These are phyloP conservation scores for Anneissia japonica DNA, from an alignment of 35 echinoderm and acorn worm species.

Conservation along the genomic window DNA sequence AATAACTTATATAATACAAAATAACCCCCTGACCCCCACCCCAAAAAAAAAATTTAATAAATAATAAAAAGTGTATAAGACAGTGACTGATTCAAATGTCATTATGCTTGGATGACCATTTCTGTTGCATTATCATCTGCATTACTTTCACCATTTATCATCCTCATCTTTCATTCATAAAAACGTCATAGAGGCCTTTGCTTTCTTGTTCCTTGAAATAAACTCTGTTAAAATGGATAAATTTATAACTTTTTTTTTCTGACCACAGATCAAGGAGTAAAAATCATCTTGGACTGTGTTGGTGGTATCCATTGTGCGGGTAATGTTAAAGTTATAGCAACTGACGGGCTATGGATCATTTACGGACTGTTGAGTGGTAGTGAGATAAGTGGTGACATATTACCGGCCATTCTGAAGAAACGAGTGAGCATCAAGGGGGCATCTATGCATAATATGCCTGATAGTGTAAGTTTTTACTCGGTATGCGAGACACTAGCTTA, in stretches of 20 bases:
- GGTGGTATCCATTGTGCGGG: slow-evolving; percentile 58
- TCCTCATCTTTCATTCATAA: too few relatives aligned
- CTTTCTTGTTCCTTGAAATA: too few relatives aligned
- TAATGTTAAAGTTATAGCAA: slow-evolving; percentile 60
- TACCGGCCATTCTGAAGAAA: slow-evolving; percentile 56
- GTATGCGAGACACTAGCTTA: too few relatives aligned
- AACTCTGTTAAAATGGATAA: background rate
- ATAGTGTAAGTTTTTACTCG: background rate
- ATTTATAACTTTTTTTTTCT: background rate
- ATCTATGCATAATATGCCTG: background rate
- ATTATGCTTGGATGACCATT: too few relatives aligned
- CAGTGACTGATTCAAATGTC: too few relatives aligned
- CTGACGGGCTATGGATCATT: slow-evolving; percentile 76
- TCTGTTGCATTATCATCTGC: too few relatives aligned
- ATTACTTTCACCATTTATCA: too few relatives aligned
- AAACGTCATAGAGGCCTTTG: too few relatives aligned
- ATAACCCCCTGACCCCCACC: too few relatives aligned
- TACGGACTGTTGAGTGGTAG: slow-evolving; percentile 81
- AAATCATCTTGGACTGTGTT: slow-evolving; percentile 89
- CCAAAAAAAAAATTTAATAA: too few relatives aligned
- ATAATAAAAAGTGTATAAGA: too few relatives aligned
- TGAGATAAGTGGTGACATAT: slow-evolving; percentile 51
- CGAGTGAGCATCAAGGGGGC: slow-evolving; percentile 46
- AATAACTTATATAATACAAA: too few relatives aligned
- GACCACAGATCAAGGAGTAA: slow-evolving; percentile 70